phyloP scores from a whole-genome alignment of 1,140 invertebrate genomes.

The Bicyclus anynana region DNA sequence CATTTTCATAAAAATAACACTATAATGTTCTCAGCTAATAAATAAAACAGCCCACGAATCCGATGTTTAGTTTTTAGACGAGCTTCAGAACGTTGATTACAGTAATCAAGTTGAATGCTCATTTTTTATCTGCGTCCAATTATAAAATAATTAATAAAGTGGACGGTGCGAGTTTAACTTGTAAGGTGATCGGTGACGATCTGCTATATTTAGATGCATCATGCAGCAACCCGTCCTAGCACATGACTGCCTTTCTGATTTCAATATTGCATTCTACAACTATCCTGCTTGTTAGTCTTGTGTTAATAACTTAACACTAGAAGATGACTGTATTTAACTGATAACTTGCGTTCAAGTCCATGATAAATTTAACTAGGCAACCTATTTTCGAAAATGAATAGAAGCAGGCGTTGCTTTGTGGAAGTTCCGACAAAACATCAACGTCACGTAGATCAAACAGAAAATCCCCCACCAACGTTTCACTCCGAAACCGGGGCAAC shows the following conservation, averaged over 20 bases:
- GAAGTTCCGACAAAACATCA: too few species aligned
- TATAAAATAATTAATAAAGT: conserved; percentile 12
- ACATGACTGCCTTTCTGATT: not conserved
- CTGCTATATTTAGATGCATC: not conserved
- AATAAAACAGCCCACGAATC: conserved; percentile 4
- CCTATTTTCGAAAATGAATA: too few species aligned
- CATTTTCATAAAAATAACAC: not conserved
- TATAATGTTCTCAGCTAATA: conserved; percentile 2
- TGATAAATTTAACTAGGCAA: too few species aligned
- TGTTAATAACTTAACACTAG: too few species aligned
- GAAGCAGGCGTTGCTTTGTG: too few species aligned
- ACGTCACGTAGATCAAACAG: too few species aligned
- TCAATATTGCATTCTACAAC: not conserved
- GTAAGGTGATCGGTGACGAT: not conserved
- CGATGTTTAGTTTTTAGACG: conserved; percentile 4
- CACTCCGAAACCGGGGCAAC: too few species aligned
- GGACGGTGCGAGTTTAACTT: conserved; percentile 1
- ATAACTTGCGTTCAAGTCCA: too few species aligned
- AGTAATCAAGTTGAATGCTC: conserved; percentile 12
- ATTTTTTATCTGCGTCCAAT: conserved; percentile 6
- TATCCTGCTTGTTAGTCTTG: too few species aligned
- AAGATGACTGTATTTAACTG: too few species aligned
- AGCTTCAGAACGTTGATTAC: conserved; percentile 7
- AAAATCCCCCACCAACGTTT: too few species aligned
- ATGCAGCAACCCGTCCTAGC: not conserved